These are phyloP conservation scores for Beris morrisii DNA, from an alignment of 2,888 invertebrate genomes.

Conservation along the genomic window DNA sequence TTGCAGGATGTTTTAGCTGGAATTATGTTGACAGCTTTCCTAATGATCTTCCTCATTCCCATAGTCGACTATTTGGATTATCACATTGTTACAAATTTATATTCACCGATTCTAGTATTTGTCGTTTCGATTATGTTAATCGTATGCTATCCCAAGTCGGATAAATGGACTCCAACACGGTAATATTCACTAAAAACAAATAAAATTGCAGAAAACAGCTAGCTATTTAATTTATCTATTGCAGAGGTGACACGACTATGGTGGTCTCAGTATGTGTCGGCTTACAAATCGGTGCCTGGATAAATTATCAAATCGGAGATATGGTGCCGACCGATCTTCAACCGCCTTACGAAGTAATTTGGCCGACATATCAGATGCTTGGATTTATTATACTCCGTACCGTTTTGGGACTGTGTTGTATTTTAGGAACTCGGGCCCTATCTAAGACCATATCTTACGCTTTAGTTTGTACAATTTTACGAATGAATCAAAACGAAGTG, in stretches of 20 bases:
- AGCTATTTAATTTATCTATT: neutral
- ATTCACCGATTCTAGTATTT: conserved; percentile 67
- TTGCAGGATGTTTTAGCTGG: conserved; percentile 84
- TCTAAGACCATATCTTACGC: conserved; percentile 72
- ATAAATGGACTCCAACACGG: conserved; percentile 90
- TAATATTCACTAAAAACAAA: conserved; percentile 47
- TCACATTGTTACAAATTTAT: conserved; percentile 67
- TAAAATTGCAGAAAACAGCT: conserved; percentile 6
- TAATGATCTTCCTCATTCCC: conserved; percentile 75
- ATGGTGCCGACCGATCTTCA: conserved; percentile 62
- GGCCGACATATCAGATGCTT: conserved; percentile 76
- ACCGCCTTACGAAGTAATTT: conserved; percentile 76
- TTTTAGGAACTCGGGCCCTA: conserved; percentile 68
- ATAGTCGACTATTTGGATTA: conserved; percentile 74
- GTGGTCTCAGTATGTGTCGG: conserved; percentile 82
- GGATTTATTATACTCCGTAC: conserved; percentile 70
- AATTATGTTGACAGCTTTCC: conserved; percentile 64
- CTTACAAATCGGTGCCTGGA: conserved; percentile 78
- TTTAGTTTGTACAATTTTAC: conserved; percentile 69
- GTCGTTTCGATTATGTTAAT: conserved; percentile 68
- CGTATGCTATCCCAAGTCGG: conserved; percentile 77
- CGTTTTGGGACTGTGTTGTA: conserved; percentile 72
- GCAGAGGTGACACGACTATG: conserved; percentile 86
- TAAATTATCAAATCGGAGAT: conserved; percentile 79
- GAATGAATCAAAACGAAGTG: conserved; percentile 67